A percentile compares a stretch with the other conserved stretches of the same genome.
phyloP scores from a whole-genome alignment of 2,797 vertebrate genomes.

The Notolepis coatsorum region DNA sequence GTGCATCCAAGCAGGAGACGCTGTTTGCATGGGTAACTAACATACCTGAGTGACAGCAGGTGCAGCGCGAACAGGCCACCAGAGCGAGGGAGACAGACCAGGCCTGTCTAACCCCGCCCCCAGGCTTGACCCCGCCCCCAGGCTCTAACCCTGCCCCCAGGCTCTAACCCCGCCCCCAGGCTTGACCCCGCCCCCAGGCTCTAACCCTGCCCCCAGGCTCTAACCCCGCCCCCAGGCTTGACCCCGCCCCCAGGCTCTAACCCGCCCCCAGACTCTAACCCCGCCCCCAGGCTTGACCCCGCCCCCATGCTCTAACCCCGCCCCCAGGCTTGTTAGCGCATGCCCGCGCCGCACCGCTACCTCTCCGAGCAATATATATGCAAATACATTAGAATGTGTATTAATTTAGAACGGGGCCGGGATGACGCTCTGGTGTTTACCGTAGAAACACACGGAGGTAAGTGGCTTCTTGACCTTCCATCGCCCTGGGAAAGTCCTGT shows the following conservation, averaged over 20 bases:
- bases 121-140: too few relatives aligned
- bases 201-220: too few relatives aligned
- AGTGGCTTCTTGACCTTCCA: not conserved
- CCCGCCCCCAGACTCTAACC: too few relatives aligned
- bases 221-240: slow-evolving; percentile 20
- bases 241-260: slow-evolving; percentile 20
- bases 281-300: slow-evolving; percentile 17
- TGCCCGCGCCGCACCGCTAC: not conserved
- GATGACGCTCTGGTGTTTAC: too few relatives aligned
- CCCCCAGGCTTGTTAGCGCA: slow-evolving; percentile 24
- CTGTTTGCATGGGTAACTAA: slow-evolving; percentile 10
- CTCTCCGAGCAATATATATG: slow-evolving; percentile 29
- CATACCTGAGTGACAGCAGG: not conserved
- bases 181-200: slow-evolving; percentile 23
- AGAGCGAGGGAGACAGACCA: not conserved
- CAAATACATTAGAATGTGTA: slow-evolving; percentile 16
- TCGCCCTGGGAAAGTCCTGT: not conserved
- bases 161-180: slow-evolving; percentile 18
- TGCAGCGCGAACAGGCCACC: slow-evolving; percentile 13
- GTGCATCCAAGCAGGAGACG: not conserved
- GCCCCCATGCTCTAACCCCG: slow-evolving; percentile 15
- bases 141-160: slow-evolving; percentile 14
- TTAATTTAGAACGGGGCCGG: too few relatives aligned
- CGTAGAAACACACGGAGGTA: too few relatives aligned
- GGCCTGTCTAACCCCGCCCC: not conserved